Base-by-base conservation (phyloP, 2,888 invertebrate genomes). In the Apodemia hepburni region DNA sequence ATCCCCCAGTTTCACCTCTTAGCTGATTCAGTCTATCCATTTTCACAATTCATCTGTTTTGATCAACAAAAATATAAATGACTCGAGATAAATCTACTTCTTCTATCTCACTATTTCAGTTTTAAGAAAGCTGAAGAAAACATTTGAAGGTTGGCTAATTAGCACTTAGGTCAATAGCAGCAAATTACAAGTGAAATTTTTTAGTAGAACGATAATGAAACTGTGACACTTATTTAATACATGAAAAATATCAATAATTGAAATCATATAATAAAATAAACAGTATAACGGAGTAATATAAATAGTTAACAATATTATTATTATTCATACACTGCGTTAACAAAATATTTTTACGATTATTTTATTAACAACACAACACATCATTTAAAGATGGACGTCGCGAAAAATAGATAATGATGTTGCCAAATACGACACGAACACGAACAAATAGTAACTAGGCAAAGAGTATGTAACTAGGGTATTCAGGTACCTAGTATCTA, bases 381-480 rank as follows among this genome's bases (percentile, higher is more conserved):
- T 84, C 85, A 87, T 85, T 80, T 82, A 87, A 90, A 90, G 90
- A 91, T 91, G 91, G 91, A 91, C 90, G 91, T 90, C 82, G 75
- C 71, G 73, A 74, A 74, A 71, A 72, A 73, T 74, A 86, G 86
- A 85, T 85, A 80, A 77, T 80, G 73, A 80, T 85, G 85, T 87
- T 88, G 87, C 78, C 72, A 71, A 38, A 27, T 35, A n/a, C 2
- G 5, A 54, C 3, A 15, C 15, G 9, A 38, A 38, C 38, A 38
- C 38, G 38, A 38, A 5, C 5, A 8, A 35, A 8, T 35, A 35
- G 4, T n/a, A n/a, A n/a, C n/a, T n/a, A n/a, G n/a, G n/a, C n/a
- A n/a, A n/a, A n/a, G n/a, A n/a, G n/a, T n/a, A n/a, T n/a, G n/a
- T n/a, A n/a, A n/a, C n/a, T n/a, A n/a, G n/a, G n/a, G n/a, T n/a